Evolutionary conservation across 2,113 vertebrate species (phyloP).

Genomic region (Leuciscus idus): DNA sequence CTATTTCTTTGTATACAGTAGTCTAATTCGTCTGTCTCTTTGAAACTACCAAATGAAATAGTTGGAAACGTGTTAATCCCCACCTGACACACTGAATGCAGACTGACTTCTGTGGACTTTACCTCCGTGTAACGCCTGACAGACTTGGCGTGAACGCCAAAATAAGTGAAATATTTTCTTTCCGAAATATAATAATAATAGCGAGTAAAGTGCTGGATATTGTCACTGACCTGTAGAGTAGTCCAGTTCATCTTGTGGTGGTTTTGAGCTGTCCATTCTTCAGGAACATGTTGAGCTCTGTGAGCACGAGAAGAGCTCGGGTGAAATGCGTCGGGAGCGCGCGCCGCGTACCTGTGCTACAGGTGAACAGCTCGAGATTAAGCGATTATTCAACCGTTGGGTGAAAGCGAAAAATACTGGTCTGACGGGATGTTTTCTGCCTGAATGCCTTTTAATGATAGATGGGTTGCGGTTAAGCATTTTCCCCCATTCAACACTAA

Average conservation of each 20-base stretch:
- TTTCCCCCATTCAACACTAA: neutral
- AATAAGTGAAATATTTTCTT: neutral
- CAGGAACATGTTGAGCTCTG: conserved; percentile 61
- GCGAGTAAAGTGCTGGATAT: no score
- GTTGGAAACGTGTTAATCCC: neutral
- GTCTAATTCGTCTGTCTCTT: neutral
- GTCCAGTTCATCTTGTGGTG: conserved; percentile 70
- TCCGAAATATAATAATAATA: neutral
- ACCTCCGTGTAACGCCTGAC: neutral
- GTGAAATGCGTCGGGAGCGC: conserved; percentile 21
- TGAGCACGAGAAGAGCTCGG: neutral
- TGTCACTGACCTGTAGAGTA: conserved; percentile 74
- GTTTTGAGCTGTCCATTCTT: conserved; percentile 66
- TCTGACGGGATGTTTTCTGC: conserved; percentile 14
- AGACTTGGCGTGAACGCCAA: neutral
- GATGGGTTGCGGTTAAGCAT: neutral
- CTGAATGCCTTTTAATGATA: neutral
- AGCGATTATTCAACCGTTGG: neutral
- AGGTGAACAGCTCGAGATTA: neutral
- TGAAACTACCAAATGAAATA: neutral
- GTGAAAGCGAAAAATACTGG: conserved; percentile 12
- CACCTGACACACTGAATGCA: neutral
- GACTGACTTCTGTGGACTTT: neutral
- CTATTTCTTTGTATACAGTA: neutral
- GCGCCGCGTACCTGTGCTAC: neutral